Evolutionary conservation across 2,888 invertebrate genomes (phyloP), one percentile per base, ranked within the genome.

Genomic region (Parnassius glacialis): DNA sequence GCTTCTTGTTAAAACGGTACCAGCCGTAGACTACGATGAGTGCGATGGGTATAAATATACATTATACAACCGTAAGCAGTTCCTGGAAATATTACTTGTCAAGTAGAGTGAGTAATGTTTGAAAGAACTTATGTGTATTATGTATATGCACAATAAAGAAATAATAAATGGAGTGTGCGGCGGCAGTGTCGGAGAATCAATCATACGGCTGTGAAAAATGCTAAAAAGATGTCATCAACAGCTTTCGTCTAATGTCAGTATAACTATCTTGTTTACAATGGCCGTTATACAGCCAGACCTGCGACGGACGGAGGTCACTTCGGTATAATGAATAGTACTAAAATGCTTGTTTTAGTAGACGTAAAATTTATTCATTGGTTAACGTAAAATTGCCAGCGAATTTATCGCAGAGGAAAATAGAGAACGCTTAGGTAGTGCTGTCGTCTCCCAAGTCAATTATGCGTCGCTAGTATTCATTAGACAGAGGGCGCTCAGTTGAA

Each of bases 1-100:
- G 45, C 12, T 12, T 25, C 45, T 55, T 45, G 55, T 55, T 55
- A 55, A 55, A 55, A 55, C 55, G 34, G 34, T 34, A 34, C 34
- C 34, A 34, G 34, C 34, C 34, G 7, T 41, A 42, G 53, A 53
- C 52, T 25, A 5, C 3, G 11, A 10, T 10, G 52, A 25, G 10
- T 25, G 25, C 16, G 52, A 16, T 52, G 12, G 52, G 11, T 52
- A 12, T 20, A 52, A 25, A 52, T 51, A 51, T 2, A 20, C 20
- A 34, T 7, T 7, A 7, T 7, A 34, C 34, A 34, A 34, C 34
- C 34, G 34, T 34, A 34, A 34, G 7, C 34, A 34, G 5, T 34
- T 34, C 7, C 34, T 34, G 7, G 34, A 7, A 34, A 34, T 34
- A 34, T 34, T 7, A 34, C 34, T 34, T 34, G 34, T 34, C 34